phyloP scores from a whole-genome alignment of 1,140 invertebrate species.

The Zeugodacus cucurbitae region DNA sequence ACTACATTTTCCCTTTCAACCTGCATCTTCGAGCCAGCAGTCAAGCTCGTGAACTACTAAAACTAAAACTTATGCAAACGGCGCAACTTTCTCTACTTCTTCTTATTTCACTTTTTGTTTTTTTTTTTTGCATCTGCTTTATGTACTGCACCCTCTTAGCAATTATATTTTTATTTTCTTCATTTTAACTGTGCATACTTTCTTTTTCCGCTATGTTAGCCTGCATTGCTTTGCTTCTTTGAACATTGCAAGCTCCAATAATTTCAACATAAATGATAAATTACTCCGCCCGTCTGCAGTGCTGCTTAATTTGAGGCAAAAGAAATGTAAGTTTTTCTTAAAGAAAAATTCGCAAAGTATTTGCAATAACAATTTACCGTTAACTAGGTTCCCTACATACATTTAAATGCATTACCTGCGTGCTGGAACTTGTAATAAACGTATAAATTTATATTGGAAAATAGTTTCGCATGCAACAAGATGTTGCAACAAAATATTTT shows the following conservation, averaged over 20 bases:
- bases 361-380: not conserved
- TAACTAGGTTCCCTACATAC: not conserved
- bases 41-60: not conserved
- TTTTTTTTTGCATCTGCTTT: not conserved
- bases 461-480: no score
- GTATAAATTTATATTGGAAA: no score
- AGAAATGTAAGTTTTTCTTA: not conserved
- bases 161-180: not conserved
- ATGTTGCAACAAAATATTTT: no score
- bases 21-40: not conserved
- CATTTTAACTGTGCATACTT: not conserved
- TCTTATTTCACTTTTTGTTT: not conserved
- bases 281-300: not conserved
- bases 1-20: not conserved
- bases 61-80: not conserved
- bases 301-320: not conserved
- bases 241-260: conserved; percentile 29
- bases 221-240: not conserved
- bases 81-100: not conserved
- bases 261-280: conserved; percentile 31
- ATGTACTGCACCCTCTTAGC: not conserved
- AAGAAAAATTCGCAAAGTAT: not conserved
- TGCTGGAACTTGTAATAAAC: no score
- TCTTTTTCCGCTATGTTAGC: not conserved
- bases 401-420: not conserved